phyloP scores from a whole-genome alignment of 2,113 vertebrate species.

The Mola mola region DNA sequence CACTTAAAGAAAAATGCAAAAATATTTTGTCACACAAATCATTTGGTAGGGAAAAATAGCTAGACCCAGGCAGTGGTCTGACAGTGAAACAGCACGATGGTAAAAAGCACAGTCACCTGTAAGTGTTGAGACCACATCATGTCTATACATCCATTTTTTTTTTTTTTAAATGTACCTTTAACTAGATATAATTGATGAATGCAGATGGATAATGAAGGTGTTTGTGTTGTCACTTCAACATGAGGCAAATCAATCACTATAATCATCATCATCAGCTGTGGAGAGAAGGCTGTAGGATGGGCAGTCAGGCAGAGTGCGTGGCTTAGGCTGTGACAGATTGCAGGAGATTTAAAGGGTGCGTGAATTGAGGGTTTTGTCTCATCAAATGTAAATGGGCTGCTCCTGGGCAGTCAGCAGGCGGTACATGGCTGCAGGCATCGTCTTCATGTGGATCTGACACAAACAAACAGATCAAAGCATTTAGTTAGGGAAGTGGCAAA shows the following conservation, averaged over 20 bases:
- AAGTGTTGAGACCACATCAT: too few species aligned
- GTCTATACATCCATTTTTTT: too few species aligned
- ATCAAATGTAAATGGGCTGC: constrained; percentile 95
- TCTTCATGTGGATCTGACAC: constrained; percentile 96
- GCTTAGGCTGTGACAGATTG: background rate
- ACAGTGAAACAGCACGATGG: too few species aligned
- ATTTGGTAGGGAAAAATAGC: too few species aligned
- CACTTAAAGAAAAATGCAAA: too few species aligned
- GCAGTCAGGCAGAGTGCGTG: constrained; percentile 4
- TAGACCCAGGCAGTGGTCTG: too few species aligned
- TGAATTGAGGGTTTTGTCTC: constrained; percentile 12
- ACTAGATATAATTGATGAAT: background rate
- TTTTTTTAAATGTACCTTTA: background rate
- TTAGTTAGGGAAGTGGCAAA: too few species aligned
- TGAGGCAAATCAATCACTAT: background rate
- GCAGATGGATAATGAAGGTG: background rate
- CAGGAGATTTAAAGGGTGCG: constrained; percentile 16
- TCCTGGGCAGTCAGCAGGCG: constrained; percentile 96
- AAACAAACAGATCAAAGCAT: background rate
- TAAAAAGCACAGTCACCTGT: too few species aligned
- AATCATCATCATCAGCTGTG: constrained; percentile 11
- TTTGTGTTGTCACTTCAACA: background rate
- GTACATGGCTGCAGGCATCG: constrained; percentile 97
- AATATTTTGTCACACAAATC: background rate
- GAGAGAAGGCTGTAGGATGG: background rate